Base-by-base conservation (phyloP, 2,797 vertebrate species). In the Syngnathus rostellatus region DNA sequence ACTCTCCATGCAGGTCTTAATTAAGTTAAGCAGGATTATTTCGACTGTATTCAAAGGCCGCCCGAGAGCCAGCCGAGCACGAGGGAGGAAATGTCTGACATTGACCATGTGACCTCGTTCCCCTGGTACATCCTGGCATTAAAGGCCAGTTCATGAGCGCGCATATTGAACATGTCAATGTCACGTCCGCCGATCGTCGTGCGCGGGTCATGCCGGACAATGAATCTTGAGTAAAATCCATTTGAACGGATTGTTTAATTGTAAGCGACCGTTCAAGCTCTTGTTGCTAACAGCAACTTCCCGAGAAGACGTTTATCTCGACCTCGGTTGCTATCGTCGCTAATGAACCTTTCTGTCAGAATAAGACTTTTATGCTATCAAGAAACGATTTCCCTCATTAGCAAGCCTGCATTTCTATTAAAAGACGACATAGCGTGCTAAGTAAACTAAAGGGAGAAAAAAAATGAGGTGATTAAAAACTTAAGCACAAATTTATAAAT, bases 231-330 rank as follows among this genome's bases (percentile, higher is more conserved):
- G 38, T 40, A 57, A 57, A 57, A 37, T 37, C 8, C 19, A 60
- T 40, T 60, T 40, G 37, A 10, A 38, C 39, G 38, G 3, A 60
- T 60, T 40, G 19, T 60, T 41, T 12, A 60, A 38, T 61, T 61
- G 59, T 19, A 61, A 41, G 11, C 21, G 6, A 7, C 59, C 59
- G n/a, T 61, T 39, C 12, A 43, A 3, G 2, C 40, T 8, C n/a
- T 62, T 45, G 60, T 62, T 62, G 60, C 60, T 45, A 43, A 62
- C 16, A 45, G 60, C 60, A 62, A 62, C 60, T 45, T 31, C n/a
- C 5, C 23, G 55, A 57, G 55, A 57, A 43, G 40, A 45, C 57
- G 39, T 19, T 37, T 59, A 37, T 19, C 12, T 39, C 57, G 39
- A 37, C 57, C 40, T 12, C 21, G 6, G 2, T 19, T 11, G n/a